Percentiles rank a stretch among this genome's conserved stretches.
Evolutionary conservation across 1,140 invertebrate species (phyloP).

Genomic region (Uloborus diversus): DNA sequence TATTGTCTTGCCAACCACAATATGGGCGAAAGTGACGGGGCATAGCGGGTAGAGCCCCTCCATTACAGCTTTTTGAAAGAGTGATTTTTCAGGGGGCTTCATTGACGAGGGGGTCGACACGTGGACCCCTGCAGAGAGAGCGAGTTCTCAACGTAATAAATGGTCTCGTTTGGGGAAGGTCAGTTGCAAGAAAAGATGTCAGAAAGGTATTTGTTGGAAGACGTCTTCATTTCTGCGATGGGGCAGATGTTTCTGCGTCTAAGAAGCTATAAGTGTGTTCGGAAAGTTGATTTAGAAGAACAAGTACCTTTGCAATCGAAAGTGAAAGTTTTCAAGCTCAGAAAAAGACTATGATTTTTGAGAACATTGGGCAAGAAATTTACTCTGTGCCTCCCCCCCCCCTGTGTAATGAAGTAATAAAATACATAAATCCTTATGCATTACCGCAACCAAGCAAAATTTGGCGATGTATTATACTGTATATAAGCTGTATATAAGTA

Average conservation of each 20-base stretch:
- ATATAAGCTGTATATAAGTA: no score
- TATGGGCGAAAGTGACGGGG: constrained; percentile 11
- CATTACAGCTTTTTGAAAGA: background rate
- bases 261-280: no score
- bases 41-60: background rate
- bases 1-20: constrained; percentile 3
- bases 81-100: constrained; percentile 9
- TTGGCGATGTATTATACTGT: no score
- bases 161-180: background rate
- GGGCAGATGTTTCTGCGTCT: background rate
- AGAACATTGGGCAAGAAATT: no score
- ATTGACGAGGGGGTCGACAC: background rate
- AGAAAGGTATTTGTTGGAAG: background rate
- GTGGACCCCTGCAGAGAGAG: background rate
- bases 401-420: no score
- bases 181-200: background rate
- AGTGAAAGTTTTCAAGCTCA: no score
- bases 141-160: background rate
- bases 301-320: no score
- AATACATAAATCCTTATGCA: no score
- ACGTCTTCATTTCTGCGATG: background rate
- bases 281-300: no score
- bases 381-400: no score
- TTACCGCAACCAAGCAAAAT: no score
- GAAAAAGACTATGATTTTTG: no score